Evolutionary conservation across 2,888 invertebrate genomes (phyloP).

Genomic region (Colletes collaris): DNA sequence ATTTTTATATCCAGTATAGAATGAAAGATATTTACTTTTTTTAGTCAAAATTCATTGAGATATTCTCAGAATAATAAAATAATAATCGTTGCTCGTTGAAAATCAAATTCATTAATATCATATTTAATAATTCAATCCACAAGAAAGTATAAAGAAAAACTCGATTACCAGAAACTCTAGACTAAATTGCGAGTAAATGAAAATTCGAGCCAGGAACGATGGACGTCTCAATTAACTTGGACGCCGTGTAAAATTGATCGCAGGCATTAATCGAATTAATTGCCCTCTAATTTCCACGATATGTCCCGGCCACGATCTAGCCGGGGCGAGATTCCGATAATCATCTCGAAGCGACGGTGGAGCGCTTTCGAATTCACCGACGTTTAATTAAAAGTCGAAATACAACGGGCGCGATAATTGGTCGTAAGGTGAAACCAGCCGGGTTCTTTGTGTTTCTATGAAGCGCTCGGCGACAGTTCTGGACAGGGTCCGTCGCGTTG

Average conservation of each 20-base stretch:
- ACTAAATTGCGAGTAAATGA: too few species aligned
- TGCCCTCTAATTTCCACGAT: conserved; percentile 40
- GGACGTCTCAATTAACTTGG: conserved; percentile 28
- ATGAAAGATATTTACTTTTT: too few species aligned
- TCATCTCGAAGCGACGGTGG: conserved; percentile 12
- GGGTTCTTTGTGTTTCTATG: conserved; percentile 32
- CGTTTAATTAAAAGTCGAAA: conserved; percentile 54
- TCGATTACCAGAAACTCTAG: too few species aligned
- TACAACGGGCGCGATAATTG: conserved; percentile 37
- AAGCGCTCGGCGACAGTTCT: conserved; percentile 34
- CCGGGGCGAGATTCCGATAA: conserved; percentile 22
- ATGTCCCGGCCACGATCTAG: conserved; percentile 15
- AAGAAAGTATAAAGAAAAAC: too few species aligned
- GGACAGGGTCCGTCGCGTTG: conserved; percentile 18
- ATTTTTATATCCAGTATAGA: too few species aligned
- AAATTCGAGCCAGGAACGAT: too few species aligned
- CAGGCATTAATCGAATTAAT: conserved; percentile 42
- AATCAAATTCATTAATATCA: too few species aligned
- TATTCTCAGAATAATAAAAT: too few species aligned
- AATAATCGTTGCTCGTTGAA: too few species aligned
- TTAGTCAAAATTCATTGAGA: too few species aligned
- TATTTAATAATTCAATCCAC: too few species aligned
- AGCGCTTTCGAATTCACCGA: conserved; percentile 12
- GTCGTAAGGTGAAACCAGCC: conserved; percentile 34
- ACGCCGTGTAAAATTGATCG: conserved; percentile 9